A percentile compares a stretch with the other conserved stretches of the same genome.
Conservation (phyloP, 2,797 vertebrate genomes). For the Bradypus variegatus region DNA sequence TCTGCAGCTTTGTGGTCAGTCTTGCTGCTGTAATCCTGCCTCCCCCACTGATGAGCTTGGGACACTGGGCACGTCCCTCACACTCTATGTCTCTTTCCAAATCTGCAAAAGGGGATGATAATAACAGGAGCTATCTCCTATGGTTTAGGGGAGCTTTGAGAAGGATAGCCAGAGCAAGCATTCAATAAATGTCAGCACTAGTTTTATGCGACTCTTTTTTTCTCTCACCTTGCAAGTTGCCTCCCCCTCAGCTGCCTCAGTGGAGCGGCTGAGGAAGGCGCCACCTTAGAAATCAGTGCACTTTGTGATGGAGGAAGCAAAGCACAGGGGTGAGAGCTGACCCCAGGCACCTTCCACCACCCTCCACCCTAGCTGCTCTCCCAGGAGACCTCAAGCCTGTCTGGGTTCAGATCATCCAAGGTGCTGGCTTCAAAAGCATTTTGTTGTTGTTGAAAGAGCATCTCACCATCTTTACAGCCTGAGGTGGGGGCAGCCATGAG, state of each 20-base stretch:
- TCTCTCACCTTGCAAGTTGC: background rate
- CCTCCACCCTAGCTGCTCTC: background rate
- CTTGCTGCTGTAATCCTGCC: background rate
- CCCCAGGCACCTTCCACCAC: background rate
- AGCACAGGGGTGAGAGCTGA: no score
- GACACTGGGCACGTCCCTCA: background rate
- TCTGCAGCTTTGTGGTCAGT: background rate
- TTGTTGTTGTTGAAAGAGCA: background rate
- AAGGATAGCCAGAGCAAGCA: background rate
- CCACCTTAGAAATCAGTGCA: background rate
- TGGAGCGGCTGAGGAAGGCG: background rate
- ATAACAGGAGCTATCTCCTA: background rate
- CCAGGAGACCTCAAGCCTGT: background rate
- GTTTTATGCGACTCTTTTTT: background rate
- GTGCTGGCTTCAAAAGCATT: background rate
- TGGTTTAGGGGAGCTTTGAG: background rate
- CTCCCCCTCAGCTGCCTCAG: background rate
- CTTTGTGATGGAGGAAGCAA: accelerated
- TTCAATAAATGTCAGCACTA: background rate
- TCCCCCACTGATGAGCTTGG: background rate
- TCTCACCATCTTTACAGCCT: background rate
- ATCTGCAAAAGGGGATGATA: background rate
- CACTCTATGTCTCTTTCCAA: background rate
- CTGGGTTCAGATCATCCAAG: background rate
- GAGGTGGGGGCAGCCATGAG: background rate